These are phyloP conservation scores for Caracal caracal DNA, from an alignment of 2,113 vertebrate genomes.

Conservation along the genomic window DNA sequence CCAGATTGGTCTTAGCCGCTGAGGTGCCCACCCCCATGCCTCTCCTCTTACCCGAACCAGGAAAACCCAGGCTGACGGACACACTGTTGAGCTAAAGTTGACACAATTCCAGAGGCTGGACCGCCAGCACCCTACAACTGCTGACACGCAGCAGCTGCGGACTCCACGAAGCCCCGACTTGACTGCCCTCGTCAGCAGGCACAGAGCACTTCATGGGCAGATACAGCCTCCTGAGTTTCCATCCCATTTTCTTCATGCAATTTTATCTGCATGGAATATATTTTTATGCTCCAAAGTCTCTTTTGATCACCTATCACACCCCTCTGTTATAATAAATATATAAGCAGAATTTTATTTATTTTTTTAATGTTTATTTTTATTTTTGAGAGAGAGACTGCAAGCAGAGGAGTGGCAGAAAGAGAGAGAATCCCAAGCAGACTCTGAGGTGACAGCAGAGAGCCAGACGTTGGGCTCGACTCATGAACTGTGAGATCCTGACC, in stretches of 20 bases:
- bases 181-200: no score
- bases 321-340: not conserved
- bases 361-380: no score
- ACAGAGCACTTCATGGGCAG: no score
- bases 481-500: no score
- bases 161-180: no score
- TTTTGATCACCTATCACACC: not conserved
- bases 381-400: no score
- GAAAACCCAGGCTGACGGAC: not conserved
- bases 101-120: rapidly evolving
- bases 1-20: not conserved
- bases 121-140: rapidly evolving
- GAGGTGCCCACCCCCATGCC: not conserved
- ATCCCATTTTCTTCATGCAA: not conserved
- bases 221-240: not conserved
- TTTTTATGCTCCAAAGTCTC: not conserved
- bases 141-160: not conserved
- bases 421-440: no score
- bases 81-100: not conserved
- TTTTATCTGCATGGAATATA: not conserved
- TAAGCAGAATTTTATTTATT: not conserved
- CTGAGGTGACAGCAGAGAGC: no score
- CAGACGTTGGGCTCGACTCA: no score
- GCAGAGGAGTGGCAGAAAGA: no score
- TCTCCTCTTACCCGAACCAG: not conserved